These are phyloP conservation scores for Lipotes vexillifer DNA, from an alignment of 2,113 vertebrate genomes.

Conservation along the genomic window DNA sequence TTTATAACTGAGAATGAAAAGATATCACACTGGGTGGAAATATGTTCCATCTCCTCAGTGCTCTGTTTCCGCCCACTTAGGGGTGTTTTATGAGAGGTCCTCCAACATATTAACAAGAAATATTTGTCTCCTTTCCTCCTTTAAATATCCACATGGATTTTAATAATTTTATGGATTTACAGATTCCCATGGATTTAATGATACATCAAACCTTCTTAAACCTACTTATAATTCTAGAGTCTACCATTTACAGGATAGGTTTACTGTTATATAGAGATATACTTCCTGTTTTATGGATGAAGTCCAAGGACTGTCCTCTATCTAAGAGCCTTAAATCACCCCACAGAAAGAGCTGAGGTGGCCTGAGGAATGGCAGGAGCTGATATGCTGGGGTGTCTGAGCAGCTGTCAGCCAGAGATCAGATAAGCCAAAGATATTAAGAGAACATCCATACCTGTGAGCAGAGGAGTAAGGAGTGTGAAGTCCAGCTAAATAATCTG, in stretches of 20 bases:
- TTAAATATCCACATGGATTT: not conserved
- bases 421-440: constrained; percentile 20
- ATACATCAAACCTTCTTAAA: not conserved
- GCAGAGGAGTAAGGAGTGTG: not conserved
- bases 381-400: not conserved
- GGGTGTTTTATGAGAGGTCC: not conserved
- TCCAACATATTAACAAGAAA: not conserved
- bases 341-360: not conserved
- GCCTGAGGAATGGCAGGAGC: not conserved
- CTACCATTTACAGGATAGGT: not conserved
- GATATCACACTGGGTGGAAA: not conserved
- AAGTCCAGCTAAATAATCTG: not conserved
- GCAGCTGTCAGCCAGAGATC: not conserved
- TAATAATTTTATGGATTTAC: not conserved
- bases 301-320: not conserved
- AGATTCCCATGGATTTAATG: not conserved
- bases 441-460: not conserved
- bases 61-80: not conserved
- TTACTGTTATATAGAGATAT: not conserved
- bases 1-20: not conserved
- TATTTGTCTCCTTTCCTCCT: not conserved
- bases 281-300: not conserved
- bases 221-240: not conserved
- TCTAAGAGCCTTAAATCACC: not conserved
- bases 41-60: not conserved